Evolutionary conservation across 2,797 vertebrate genomes (phyloP), one percentile per base, ranked within the genome.

Genomic region (Pyrocephalus nanus): DNA sequence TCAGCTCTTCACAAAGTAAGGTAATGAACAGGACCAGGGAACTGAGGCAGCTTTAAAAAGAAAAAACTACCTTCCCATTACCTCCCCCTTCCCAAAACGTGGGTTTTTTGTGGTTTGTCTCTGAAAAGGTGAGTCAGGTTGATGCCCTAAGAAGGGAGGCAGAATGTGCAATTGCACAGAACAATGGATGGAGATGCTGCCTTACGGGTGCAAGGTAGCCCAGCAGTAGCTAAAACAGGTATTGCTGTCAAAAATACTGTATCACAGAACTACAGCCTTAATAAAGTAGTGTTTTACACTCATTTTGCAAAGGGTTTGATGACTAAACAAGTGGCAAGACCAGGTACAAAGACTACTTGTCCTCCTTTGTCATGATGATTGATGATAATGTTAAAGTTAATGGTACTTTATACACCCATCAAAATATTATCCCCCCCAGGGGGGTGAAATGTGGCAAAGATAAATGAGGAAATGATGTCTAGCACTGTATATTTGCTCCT

Each of bases 361-460:
- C 92, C 93, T 96, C 92, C 64, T 96, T 96, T 91, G 84, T 77
- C 89, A 94, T 1, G 1, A 51, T 81, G 94, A 96, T 25, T 74
- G 83, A 96, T 89, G 55, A 73, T 45, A 73, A 93, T 67, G 83
- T 64, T 90, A 14, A 92, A 95, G 67, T 94, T 91, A 93, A 95
- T 66, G n/a, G 71, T 61, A 92, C 53, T 91, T 94, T 76, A 92
- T 82, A 82, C 86, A 91, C 74, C 77, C 86, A 96, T 94, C 94
- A 94, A 95, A 95, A 96, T 92, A 94, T 91, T 96, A 94, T 79
- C 6, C 43, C 67, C 60, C 80, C 71, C 58, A 22, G 8, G 40
- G 77, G 84, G 34, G 22, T 62, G 70, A 22, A 92, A n/a, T 0
- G 29, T 16, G 47, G 50, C 89, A 91, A 90, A 93, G 92, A 96